Conservation (phyloP, 2,888 invertebrate genomes). For the Drosophila multiciliata region DNA sequence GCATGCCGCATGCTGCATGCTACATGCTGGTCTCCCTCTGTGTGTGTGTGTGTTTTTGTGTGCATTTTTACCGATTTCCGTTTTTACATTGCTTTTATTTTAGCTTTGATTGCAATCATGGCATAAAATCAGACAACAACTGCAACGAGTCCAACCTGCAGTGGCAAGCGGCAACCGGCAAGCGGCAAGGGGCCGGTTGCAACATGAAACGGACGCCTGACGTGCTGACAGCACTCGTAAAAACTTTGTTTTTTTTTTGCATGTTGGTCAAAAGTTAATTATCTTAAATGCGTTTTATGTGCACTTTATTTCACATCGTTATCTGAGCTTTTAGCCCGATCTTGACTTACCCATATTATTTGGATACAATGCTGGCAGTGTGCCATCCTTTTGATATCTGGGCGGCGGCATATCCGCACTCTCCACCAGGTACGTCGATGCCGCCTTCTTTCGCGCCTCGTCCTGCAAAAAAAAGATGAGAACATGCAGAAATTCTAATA, state of each 20-base stretch:
- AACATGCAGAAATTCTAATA: background rate
- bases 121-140: conserved; percentile 75
- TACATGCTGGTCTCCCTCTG: background rate
- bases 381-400: conserved; percentile 87
- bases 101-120: conserved; percentile 79
- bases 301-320: conserved; percentile 12
- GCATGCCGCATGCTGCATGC: background rate
- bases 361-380: conserved; percentile 88
- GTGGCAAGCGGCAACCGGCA: background rate
- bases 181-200: background rate
- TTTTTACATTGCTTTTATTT: conserved; percentile 64
- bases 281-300: conserved; percentile 73
- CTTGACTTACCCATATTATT: conserved; percentile 86
- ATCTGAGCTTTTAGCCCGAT: conserved; percentile 10
- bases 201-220: conserved; percentile 38
- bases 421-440: conserved; percentile 87
- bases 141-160: conserved; percentile 29
- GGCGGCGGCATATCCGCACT: conserved; percentile 86
- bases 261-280: conserved; percentile 75
- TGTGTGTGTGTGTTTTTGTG: background rate
- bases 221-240: conserved; percentile 61
- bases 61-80: conserved; percentile 58
- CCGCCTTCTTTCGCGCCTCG: conserved; percentile 86
- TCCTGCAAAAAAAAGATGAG: conserved; percentile 73
- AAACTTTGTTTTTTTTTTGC: conserved; percentile 46